Conservation (phyloP, 2,113 vertebrate genomes). For the Platysternon megacephalum region DNA sequence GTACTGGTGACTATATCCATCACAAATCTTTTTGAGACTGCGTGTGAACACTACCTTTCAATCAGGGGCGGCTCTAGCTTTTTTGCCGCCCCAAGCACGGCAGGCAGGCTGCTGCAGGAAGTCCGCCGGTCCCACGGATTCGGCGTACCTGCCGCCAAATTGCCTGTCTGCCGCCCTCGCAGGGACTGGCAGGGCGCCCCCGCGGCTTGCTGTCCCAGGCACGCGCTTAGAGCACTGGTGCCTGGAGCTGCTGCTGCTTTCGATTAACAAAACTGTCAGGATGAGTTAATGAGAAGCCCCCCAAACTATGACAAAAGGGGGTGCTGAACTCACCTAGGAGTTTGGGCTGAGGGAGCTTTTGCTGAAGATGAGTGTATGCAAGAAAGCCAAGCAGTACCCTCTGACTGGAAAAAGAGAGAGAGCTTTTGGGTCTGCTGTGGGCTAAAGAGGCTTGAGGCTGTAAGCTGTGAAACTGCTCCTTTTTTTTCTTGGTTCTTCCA, state of each 20-base stretch:
- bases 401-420: not conserved
- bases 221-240: no score
- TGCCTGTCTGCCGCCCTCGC: no score
- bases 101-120: no score
- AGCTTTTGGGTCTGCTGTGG: not conserved
- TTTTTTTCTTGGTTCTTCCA: no score
- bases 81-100: no score
- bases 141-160: no score
- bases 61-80: no score
- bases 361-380: not conserved
- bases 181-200: no score
- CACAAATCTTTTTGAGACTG: not conserved
- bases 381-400: not conserved
- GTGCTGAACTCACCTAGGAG: not conserved
- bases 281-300: not conserved
- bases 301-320: not conserved
- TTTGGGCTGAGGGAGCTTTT: not conserved
- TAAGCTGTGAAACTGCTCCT: not conserved
- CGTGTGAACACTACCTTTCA: not conserved
- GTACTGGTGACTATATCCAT: not conserved
- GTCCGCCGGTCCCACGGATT: no score
- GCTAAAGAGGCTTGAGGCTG: not conserved
- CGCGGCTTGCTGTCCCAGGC: no score
- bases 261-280: not conserved
- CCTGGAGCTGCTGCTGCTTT: no score